Evolutionary conservation across 2,113 vertebrate genomes (phyloP).

Genomic region (Chlamydotis undulata): DNA sequence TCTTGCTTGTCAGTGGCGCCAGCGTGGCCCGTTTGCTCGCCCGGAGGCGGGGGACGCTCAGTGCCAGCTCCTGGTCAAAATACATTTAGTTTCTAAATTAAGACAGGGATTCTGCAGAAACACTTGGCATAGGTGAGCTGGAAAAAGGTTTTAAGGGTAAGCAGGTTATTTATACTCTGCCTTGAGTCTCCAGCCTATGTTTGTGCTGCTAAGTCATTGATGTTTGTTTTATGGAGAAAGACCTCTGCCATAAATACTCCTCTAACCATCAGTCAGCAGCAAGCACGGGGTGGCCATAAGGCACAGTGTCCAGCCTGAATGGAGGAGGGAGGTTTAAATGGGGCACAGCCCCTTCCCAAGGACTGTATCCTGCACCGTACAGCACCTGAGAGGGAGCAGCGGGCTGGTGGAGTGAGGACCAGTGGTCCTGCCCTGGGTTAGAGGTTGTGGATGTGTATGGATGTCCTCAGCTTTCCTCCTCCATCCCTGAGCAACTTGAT

Average conservation of each 20-base stretch:
- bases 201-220: constrained; percentile 24
- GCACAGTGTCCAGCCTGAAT: background rate
- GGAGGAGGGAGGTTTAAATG: background rate
- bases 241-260: constrained; percentile 14
- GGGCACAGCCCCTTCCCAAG: background rate
- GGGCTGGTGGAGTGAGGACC: background rate
- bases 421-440: background rate
- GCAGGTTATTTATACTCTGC: constrained; percentile 56
- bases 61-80: constrained; percentile 43
- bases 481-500: background rate
- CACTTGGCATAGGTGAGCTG: constrained; percentile 61
- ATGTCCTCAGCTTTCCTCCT: background rate
- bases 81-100: constrained; percentile 47
- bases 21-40: background rate
- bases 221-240: constrained; percentile 34
- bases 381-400: background rate
- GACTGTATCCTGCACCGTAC: fast-evolving
- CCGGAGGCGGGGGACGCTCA: background rate
- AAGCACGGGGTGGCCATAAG: background rate
- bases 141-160: constrained; percentile 65
- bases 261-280: background rate
- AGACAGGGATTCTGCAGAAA: constrained; percentile 31
- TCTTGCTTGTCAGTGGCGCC: background rate
- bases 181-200: constrained; percentile 3
- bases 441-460: too few species aligned